Percentiles rank a stretch among this genome's conserved stretches.
These are phyloP conservation scores for Gallirallus australis DNA, from an alignment of 2,797 vertebrate species.

Conservation along the genomic window DNA sequence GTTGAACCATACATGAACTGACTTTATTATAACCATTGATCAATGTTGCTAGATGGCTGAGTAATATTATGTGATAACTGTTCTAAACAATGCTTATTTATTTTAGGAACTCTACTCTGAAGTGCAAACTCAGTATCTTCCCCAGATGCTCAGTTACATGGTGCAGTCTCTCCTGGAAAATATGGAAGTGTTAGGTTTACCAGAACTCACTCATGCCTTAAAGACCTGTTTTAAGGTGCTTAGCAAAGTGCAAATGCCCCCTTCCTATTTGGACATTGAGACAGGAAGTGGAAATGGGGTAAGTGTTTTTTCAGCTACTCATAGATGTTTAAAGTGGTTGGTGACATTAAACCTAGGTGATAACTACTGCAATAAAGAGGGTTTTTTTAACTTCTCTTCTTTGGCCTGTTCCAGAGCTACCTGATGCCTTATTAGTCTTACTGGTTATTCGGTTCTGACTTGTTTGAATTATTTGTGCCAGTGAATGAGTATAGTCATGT, in stretches of 20 bases:
- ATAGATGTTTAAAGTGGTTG: neutral
- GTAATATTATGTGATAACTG: neutral
- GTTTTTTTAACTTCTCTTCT: neutral
- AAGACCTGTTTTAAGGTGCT: conserved; percentile 94
- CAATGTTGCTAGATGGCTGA: neutral
- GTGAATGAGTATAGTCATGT: neutral
- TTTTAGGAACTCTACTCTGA: conserved; percentile 94
- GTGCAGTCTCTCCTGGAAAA: conserved; percentile 83
- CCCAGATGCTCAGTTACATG: conserved; percentile 92
- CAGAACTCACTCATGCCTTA: conserved; percentile 89
- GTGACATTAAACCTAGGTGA: neutral
- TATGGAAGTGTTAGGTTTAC: conserved; percentile 80
- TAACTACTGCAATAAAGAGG: neutral
- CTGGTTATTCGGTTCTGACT: neutral
- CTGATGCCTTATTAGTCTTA: neutral
- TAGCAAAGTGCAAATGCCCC: conserved; percentile 97
- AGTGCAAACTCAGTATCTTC: conserved; percentile 93
- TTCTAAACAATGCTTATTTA: neutral
- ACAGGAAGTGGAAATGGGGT: conserved; percentile 67
- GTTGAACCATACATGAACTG: neutral
- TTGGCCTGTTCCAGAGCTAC: neutral
- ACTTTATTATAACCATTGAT: neutral
- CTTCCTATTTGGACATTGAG: conserved; percentile 89
- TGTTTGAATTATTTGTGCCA: neutral
- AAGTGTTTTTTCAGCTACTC: neutral